Conservation (phyloP, 2,888 invertebrate species). For the Chrysomela aeneicollis region DNA sequence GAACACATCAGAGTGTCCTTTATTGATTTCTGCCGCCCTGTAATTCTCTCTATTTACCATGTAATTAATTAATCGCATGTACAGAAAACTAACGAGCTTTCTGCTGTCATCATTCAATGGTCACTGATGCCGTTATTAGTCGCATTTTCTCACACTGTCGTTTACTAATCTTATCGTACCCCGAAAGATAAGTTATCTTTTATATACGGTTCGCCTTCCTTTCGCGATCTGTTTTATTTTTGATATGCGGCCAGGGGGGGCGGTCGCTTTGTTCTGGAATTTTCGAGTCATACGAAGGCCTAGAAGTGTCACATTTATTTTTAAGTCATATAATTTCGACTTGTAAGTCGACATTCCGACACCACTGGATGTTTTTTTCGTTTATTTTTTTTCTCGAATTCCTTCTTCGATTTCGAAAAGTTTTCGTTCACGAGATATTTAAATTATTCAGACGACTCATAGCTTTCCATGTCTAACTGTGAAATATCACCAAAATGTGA, state of each 20-base stretch:
- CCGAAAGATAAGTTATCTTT: conserved; percentile 36
- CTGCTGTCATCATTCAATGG: background rate
- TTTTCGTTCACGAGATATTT: too few species aligned
- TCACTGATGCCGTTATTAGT: background rate
- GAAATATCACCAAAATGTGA: too few species aligned
- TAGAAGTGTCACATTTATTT: too few species aligned
- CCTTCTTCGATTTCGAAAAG: too few species aligned
- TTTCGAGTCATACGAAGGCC: too few species aligned
- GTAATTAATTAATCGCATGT: conserved; percentile 12
- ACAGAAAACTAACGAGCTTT: background rate
- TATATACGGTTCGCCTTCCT: conserved; percentile 36
- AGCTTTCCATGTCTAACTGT: too few species aligned
- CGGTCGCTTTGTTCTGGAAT: background rate
- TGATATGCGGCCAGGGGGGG: background rate
- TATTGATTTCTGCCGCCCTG: conserved; percentile 36
- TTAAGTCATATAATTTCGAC: too few species aligned
- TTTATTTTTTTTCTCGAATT: too few species aligned
- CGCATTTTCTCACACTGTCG: background rate
- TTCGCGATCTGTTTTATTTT: conserved; percentile 17
- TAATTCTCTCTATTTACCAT: conserved; percentile 12
- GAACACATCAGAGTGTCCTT: background rate
- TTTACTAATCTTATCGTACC: conserved; percentile 34
- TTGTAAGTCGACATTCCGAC: too few species aligned
- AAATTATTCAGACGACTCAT: too few species aligned
- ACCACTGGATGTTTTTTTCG: too few species aligned